These are phyloP conservation scores for Chunga burmeisteri DNA, from an alignment of 2,113 vertebrate species.

Conservation along the genomic window DNA sequence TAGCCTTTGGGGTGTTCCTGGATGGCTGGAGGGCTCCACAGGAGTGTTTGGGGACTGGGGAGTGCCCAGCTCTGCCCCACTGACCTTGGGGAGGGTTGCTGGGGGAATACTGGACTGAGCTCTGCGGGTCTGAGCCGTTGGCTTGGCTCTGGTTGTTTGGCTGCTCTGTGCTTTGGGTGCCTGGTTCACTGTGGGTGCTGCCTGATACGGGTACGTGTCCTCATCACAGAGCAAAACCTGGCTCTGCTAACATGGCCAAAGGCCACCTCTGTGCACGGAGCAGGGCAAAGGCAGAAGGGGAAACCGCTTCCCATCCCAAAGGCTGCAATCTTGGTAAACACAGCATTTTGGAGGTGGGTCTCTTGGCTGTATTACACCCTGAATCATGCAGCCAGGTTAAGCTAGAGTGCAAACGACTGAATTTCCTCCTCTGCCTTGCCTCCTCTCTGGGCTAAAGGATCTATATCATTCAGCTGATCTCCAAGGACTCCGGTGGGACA, in stretches of 20 bases:
- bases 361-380: background rate
- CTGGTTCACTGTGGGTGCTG: background rate
- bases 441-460: background rate
- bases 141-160: background rate
- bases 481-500: background rate
- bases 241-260: background rate
- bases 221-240: background rate
- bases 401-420: background rate
- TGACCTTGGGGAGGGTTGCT: background rate
- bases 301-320: background rate
- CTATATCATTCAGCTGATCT: background rate
- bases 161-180: background rate
- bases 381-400: background rate
- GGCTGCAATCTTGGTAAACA: background rate
- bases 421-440: background rate
- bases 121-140: background rate
- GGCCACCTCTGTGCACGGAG: background rate
- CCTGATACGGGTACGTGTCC: accelerated
- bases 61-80: background rate
- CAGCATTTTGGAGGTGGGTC: accelerated
- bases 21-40: accelerated
- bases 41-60: background rate
- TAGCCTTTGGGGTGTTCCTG: background rate
- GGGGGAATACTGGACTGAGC: background rate
- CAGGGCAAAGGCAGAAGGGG: background rate